Conservation (phyloP, 2,113 vertebrate genomes). For the Semnopithecus entellus region DNA sequence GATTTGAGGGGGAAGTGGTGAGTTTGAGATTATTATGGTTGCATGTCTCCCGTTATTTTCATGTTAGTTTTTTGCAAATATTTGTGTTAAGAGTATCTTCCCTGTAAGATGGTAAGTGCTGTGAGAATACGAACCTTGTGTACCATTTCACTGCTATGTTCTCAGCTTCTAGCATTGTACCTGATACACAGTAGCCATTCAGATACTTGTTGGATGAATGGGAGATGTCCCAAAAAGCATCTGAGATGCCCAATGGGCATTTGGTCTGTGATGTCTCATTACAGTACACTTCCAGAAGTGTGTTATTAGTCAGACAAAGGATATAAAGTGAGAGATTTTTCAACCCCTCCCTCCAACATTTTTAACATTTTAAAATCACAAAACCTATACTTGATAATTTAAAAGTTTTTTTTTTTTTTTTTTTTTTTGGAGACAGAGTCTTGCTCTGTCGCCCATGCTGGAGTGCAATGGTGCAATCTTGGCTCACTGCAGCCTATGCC, state of each 20-base stretch:
- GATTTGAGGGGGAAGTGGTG: background rate
- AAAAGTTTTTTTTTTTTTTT: too few species aligned
- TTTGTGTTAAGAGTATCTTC: background rate
- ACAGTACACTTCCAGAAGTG: background rate
- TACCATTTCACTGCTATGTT: background rate
- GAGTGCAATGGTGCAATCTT: background rate
- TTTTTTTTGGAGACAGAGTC: background rate
- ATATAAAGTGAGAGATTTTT: background rate
- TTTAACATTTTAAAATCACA: background rate
- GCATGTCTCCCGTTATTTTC: background rate
- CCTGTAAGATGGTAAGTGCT: background rate
- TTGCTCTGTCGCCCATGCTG: background rate
- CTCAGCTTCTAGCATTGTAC: background rate
- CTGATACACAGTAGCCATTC: background rate
- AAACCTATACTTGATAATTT: background rate
- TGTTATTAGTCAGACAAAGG: background rate
- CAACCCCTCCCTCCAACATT: background rate
- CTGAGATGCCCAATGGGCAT: background rate
- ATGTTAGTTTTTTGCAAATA: background rate
- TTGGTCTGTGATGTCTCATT: background rate
- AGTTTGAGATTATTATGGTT: background rate
- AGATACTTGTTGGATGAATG: background rate
- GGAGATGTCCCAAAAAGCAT: background rate
- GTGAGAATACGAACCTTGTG: background rate
- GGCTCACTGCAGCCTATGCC: background rate